phyloP scores from a whole-genome alignment of 2,888 invertebrate genomes.

The Villa cingulata region DNA sequence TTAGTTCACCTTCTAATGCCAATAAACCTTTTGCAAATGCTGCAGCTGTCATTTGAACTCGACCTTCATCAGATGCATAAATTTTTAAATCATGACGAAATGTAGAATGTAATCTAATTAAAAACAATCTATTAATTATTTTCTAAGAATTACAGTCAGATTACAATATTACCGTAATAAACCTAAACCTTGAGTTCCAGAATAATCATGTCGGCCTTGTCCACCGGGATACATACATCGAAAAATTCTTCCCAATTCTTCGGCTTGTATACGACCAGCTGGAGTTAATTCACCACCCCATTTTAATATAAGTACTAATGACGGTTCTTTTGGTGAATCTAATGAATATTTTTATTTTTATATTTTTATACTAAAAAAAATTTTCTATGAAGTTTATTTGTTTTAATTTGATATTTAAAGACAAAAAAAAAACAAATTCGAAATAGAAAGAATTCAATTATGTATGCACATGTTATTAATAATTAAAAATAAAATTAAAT shows the following conservation, averaged over 20 bases:
- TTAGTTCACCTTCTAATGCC: conserved; percentile 94
- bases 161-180: conserved; percentile 48
- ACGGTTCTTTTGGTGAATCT: conserved; percentile 80
- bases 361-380: no score
- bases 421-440: no score
- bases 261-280: conserved; percentile 93
- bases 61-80: conserved; percentile 97
- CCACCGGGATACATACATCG: conserved; percentile 99
- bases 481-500: no score
- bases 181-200: conserved; percentile 88
- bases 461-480: no score
- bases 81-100: conserved; percentile 98
- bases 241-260: conserved; percentile 94
- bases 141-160: no score
- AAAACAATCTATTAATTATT: not conserved
- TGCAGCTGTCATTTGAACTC: conserved; percentile 99
- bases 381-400: no score
- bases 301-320: conserved; percentile 90
- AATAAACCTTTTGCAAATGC: conserved; percentile 97
- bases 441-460: no score
- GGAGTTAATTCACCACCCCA: conserved; percentile 99
- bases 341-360: not conserved
- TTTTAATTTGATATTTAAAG: no score
- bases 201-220: conserved; percentile 84
- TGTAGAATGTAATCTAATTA: conserved; percentile 73